phyloP scores from a whole-genome alignment of 2,113 vertebrate genomes.

The Kobus ellipsiprymnus region DNA sequence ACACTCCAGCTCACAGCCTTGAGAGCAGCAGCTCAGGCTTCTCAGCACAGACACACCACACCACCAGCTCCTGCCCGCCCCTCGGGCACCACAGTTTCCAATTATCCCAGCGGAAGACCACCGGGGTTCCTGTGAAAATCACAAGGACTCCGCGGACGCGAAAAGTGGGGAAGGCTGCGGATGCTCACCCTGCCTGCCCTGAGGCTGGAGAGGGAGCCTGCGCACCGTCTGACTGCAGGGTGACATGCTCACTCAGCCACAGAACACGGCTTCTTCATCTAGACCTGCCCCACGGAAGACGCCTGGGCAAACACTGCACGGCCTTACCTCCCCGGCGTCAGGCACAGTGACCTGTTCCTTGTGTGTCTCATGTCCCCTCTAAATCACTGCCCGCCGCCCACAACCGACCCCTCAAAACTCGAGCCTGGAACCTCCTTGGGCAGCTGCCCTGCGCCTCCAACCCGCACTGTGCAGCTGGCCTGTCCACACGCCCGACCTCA shows the following conservation, averaged over 20 bases:
- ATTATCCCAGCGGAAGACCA: neutral
- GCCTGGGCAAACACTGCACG: neutral
- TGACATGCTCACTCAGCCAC: neutral
- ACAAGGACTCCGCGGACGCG: neutral
- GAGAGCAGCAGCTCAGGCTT: neutral
- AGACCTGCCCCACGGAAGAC: neutral
- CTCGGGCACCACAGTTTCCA: neutral
- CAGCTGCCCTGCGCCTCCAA: neutral
- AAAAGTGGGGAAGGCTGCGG: neutral
- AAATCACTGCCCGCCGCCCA: neutral
- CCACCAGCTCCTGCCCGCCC: neutral
- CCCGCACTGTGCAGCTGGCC: accelerated
- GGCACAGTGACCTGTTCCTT: neutral
- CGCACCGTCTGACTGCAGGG: neutral
- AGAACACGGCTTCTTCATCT: too few species aligned
- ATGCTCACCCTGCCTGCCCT: neutral
- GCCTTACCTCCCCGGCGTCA: neutral
- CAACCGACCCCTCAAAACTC: neutral
- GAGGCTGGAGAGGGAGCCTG: neutral
- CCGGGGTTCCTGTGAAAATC: neutral
- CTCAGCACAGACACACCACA: neutral
- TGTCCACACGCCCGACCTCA: accelerated
- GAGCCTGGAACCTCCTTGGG: neutral
- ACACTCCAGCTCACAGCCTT: neutral
- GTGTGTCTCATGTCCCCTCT: neutral